phyloP scores from a whole-genome alignment of 2,797 vertebrate genomes.

The Pseudochirops cupreus region DNA sequence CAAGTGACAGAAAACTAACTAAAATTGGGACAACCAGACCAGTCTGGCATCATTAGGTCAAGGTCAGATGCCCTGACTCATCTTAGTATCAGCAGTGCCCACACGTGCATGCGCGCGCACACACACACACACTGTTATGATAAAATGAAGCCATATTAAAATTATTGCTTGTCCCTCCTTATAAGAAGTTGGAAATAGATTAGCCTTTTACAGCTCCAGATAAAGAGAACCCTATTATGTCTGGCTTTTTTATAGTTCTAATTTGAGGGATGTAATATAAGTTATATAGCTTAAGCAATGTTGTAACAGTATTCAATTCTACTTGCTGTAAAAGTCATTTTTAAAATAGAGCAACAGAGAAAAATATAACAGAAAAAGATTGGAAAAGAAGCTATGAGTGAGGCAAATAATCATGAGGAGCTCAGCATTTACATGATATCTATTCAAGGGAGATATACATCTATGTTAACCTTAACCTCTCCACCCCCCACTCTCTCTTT shows the following conservation, averaged over 20 bases:
- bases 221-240: background rate
- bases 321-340: background rate
- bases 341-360: background rate
- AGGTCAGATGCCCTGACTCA: background rate
- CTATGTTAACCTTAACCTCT: no score
- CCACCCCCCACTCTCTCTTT: no score
- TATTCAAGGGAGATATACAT: background rate
- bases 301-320: background rate
- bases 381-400: background rate
- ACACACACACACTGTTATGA: background rate
- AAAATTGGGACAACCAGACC: background rate
- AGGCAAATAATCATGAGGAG: background rate
- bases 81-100: background rate
- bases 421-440: background rate
- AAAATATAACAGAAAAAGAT: background rate
- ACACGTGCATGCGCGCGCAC: no score
- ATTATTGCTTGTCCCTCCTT: background rate
- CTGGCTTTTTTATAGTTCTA: background rate
- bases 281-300: background rate
- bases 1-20: background rate
- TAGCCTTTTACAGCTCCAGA: background rate
- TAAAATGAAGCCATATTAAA: background rate
- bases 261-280: background rate
- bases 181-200: background rate
- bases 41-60: background rate